phyloP scores from a whole-genome alignment of 2,113 vertebrate species.

The Oceanodroma tethys region DNA sequence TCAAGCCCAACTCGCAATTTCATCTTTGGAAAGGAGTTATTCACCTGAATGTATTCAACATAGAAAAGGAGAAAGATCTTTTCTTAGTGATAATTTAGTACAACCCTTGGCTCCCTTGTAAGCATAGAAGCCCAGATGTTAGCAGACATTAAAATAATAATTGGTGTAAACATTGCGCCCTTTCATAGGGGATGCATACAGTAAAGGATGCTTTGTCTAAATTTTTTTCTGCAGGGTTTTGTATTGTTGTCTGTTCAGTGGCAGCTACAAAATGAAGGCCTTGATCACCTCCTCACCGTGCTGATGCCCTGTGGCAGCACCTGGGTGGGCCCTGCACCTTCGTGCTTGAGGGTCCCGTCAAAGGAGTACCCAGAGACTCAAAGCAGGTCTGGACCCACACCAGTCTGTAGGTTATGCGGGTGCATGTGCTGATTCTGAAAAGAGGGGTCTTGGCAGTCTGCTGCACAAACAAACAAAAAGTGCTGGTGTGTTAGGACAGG shows the following conservation, averaged over 20 bases:
- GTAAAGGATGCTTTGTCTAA: neutral
- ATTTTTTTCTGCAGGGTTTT: neutral
- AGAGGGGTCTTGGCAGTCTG: neutral
- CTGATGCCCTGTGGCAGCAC: rapidly evolving
- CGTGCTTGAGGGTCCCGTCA: neutral
- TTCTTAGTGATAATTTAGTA: neutral
- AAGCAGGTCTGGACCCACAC: neutral
- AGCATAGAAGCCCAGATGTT: neutral
- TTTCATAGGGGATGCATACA: neutral
- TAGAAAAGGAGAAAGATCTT: neutral
- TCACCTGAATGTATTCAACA: neutral
- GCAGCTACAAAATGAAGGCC: neutral
- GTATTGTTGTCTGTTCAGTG: neutral
- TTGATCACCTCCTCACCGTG: neutral
- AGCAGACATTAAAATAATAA: neutral
- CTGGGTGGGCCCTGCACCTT: neutral
- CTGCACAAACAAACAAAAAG: neutral
- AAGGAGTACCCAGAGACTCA: no score
- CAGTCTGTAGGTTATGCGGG: neutral
- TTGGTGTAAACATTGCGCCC: neutral
- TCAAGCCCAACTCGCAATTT: neutral
- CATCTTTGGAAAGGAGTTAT: neutral
- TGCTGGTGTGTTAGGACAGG: neutral
- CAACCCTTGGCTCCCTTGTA: neutral
- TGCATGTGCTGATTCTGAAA: neutral